phyloP scores from a whole-genome alignment of 2,797 vertebrate species.

The Spheniscus humboldti region DNA sequence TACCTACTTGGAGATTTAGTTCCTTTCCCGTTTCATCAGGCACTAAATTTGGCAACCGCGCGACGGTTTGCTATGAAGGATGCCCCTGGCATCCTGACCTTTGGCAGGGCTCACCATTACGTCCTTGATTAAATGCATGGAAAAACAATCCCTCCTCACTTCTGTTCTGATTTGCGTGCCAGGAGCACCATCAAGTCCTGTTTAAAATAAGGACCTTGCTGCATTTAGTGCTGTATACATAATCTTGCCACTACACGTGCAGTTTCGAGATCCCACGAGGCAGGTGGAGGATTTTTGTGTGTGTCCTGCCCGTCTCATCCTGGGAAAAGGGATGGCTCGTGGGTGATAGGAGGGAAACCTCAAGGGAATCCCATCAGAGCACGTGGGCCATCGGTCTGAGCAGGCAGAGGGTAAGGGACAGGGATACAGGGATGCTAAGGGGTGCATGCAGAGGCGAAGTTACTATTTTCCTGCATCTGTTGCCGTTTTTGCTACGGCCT shows the following conservation, averaged over 20 bases:
- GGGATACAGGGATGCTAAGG: neutral
- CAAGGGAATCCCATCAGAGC: neutral
- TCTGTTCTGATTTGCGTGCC: neutral
- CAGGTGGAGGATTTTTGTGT: neutral
- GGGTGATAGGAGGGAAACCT: neutral
- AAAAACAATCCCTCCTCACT: neutral
- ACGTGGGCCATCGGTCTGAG: too few species aligned
- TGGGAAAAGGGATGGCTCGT: neutral
- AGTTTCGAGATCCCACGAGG: neutral
- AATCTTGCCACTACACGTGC: fast-evolving
- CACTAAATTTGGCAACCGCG: neutral
- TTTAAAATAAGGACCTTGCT: neutral
- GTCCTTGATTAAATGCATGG: neutral
- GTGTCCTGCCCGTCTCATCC: neutral
- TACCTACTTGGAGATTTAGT: neutral
- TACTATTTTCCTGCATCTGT: neutral
- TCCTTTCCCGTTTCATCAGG: neutral
- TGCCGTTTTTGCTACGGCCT: neutral
- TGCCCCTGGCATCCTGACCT: neutral
- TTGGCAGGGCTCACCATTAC: neutral
- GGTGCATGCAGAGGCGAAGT: neutral
- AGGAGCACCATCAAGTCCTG: neutral
- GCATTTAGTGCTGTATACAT: fast-evolving
- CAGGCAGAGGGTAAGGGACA: neutral
- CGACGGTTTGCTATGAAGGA: neutral